phyloP scores from a whole-genome alignment of 2,888 invertebrate genomes.

The Papilio elwesi region DNA sequence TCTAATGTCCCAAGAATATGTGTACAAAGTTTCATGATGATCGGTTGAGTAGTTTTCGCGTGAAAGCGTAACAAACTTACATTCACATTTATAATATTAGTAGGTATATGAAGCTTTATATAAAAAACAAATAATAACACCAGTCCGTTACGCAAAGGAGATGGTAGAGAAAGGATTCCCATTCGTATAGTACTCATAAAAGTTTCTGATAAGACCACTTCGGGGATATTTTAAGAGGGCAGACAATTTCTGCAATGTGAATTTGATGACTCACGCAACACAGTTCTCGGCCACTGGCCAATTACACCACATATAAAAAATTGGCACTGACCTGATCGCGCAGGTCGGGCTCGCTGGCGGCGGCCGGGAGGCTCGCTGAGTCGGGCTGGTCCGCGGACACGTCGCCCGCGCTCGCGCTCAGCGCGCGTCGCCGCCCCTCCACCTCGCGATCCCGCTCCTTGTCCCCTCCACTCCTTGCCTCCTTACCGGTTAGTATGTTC shows the following conservation, averaged over 20 bases:
- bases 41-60: too few species aligned
- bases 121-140: too few species aligned
- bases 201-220: too few species aligned
- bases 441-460: conserved; percentile 39
- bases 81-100: too few species aligned
- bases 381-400: conserved; percentile 78
- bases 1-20: too few species aligned
- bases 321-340: conserved; percentile 74
- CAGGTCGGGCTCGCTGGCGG: conserved; percentile 88
- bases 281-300: not conserved
- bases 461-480: conserved; percentile 48
- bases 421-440: conserved; percentile 57
- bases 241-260: not conserved
- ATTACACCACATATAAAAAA: not conserved
- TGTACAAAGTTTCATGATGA: too few species aligned
- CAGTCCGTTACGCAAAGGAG: not conserved
- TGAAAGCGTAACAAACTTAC: too few species aligned
- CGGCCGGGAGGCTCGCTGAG: conserved; percentile 67
- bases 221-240: too few species aligned
- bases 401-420: conserved; percentile 68
- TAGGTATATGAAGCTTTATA: too few species aligned
- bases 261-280: too few species aligned
- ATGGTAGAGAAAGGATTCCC: too few species aligned
- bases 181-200: too few species aligned
- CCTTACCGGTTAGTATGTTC: conserved; percentile 63